Evolutionary conservation across 1,140 invertebrate species (phyloP).

Genomic region (Sminthurides bifidus): DNA sequence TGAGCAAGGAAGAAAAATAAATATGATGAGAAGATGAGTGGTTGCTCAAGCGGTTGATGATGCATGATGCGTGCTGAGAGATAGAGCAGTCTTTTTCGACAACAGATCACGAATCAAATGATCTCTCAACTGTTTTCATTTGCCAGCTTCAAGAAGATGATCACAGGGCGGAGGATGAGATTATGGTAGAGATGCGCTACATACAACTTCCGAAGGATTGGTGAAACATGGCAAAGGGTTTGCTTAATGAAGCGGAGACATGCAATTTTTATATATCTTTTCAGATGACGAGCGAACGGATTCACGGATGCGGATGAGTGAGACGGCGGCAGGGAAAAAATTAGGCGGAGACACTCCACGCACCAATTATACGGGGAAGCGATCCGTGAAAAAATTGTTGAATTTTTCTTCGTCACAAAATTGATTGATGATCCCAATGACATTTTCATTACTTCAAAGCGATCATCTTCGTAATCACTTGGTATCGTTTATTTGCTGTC

Average conservation of each 20-base stretch:
- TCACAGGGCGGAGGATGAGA: background rate
- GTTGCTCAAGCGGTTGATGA: background rate
- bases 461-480: constrained; percentile 8
- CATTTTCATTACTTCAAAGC: constrained; percentile 25
- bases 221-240: constrained; percentile 5
- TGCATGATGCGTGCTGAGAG: background rate
- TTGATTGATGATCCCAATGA: constrained; percentile 26
- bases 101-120: too few relatives aligned
- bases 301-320: background rate
- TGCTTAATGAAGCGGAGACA: constrained; percentile 24
- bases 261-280: constrained; percentile 3
- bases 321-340: constrained; percentile 2
- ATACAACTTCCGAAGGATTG: background rate
- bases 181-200: background rate
- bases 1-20: too few relatives aligned
- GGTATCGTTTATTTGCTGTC: too few relatives aligned
- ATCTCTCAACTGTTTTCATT: background rate
- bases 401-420: constrained; percentile 12
- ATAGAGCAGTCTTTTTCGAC: too few relatives aligned
- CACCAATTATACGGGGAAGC: constrained; percentile 20
- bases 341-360: background rate
- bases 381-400: constrained; percentile 24
- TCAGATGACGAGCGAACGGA: background rate
- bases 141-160: background rate
- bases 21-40: too few relatives aligned